Conservation (phyloP, 2,113 vertebrate species). For the Nematolebias whitei region DNA sequence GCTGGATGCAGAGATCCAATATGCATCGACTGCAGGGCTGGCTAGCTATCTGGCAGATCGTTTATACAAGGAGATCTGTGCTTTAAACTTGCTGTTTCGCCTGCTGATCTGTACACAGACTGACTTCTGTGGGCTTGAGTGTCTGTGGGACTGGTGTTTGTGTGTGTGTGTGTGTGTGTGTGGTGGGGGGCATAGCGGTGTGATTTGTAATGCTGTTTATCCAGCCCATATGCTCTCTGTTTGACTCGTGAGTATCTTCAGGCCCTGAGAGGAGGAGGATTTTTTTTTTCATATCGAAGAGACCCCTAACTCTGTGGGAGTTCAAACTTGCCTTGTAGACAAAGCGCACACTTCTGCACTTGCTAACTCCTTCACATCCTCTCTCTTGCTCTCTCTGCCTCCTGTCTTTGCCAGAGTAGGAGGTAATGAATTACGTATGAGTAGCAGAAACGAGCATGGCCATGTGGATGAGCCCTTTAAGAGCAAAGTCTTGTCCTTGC, state of each 20-base stretch:
- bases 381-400: not conserved
- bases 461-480: constrained; percentile 64
- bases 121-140: constrained; percentile 37
- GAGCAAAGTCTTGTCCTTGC: constrained; percentile 73
- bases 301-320: constrained; percentile 42
- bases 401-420: constrained; percentile 47
- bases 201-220: constrained; percentile 70
- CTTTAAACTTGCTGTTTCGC: constrained; percentile 35
- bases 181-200: constrained; percentile 11
- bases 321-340: constrained; percentile 35
- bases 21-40: constrained; percentile 37
- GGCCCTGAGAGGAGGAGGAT: constrained; percentile 43
- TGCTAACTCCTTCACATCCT: constrained; percentile 1
- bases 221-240: constrained; percentile 63
- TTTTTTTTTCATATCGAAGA: constrained; percentile 71
- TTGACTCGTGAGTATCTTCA: constrained; percentile 57
- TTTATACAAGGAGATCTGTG: constrained; percentile 52
- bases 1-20: constrained; percentile 49
- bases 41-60: constrained; percentile 57
- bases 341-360: constrained; percentile 17
- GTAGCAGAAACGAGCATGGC: constrained; percentile 43
- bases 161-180: not conserved
- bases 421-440: constrained; percentile 74
- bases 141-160: constrained; percentile 17
- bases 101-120: constrained; percentile 60